These are phyloP conservation scores for Lamproptera curius DNA, from an alignment of 2,888 invertebrate genomes.

Conservation along the genomic window DNA sequence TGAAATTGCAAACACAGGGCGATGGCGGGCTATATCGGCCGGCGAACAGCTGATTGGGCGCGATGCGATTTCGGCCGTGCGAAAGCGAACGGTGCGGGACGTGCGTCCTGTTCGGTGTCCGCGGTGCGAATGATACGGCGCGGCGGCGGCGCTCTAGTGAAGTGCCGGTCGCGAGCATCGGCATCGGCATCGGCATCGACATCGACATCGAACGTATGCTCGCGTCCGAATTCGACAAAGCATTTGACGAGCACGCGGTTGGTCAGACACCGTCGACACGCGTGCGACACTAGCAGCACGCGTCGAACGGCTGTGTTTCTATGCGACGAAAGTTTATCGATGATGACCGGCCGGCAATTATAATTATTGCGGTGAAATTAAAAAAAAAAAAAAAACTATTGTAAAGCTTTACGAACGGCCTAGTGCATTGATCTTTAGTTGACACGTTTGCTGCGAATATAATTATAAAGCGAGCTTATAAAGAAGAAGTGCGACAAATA, in stretches of 20 bases:
- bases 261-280: constrained; percentile 40
- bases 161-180: constrained; percentile 35
- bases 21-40: too few relatives aligned
- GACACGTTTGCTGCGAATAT: too few relatives aligned
- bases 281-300: constrained; percentile 37
- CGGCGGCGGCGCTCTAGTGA: constrained; percentile 54
- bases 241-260: constrained; percentile 62
- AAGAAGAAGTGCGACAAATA: too few relatives aligned
- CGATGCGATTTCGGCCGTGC: constrained; percentile 30
- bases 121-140: constrained; percentile 67
- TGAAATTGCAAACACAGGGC: constrained; percentile 8
- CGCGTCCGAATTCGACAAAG: constrained; percentile 24
- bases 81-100: constrained; percentile 44
- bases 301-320: constrained; percentile 33
- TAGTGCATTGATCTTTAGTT: too few relatives aligned
- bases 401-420: too few relatives aligned
- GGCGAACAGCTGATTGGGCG: constrained; percentile 63
- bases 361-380: too few relatives aligned
- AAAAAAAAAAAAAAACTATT: constrained; percentile 6
- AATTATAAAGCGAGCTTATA: too few relatives aligned
- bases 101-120: constrained; percentile 57
- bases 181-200: constrained; percentile 29
- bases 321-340: constrained; percentile 12
- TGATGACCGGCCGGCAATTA: background rate
- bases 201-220: constrained; percentile 62